Evolutionary conservation across 2,113 vertebrate genomes (phyloP).

Genomic region (Laticauda laticaudata): DNA sequence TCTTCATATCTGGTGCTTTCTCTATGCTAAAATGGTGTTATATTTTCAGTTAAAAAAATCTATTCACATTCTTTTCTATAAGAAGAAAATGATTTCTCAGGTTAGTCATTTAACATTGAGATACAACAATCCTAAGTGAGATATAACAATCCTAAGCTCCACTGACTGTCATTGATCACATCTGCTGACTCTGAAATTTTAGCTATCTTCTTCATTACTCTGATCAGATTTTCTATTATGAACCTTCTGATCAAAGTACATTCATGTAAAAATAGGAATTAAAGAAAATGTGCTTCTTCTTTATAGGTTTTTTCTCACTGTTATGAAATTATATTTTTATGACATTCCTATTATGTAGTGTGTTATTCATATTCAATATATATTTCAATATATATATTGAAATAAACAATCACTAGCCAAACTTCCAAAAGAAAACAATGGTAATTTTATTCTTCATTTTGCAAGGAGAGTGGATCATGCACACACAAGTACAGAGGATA

Average conservation of each 20-base stretch:
- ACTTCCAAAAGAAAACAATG: too few relatives aligned
- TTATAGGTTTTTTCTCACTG: background rate
- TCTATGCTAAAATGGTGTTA: conserved; percentile 23
- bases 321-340: background rate
- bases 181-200: background rate
- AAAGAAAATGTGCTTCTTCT: background rate
- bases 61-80: background rate
- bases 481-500: too few relatives aligned
- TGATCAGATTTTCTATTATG: background rate
- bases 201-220: background rate
- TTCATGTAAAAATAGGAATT: background rate
- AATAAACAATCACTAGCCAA: too few relatives aligned
- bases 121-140: background rate
- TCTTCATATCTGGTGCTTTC: conserved; percentile 2
- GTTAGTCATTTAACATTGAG: background rate
- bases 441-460: too few relatives aligned
- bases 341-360: background rate
- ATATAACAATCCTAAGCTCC: background rate
- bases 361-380: too few relatives aligned
- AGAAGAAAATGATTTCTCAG: conserved; percentile 34
- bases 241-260: background rate
- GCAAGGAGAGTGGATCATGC: too few relatives aligned
- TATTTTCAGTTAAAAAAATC: conserved; percentile 34
- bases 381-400: too few relatives aligned
- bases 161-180: background rate